These are phyloP conservation scores for Agapostemon virescens DNA, from an alignment of 2,888 invertebrate species.

Conservation along the genomic window DNA sequence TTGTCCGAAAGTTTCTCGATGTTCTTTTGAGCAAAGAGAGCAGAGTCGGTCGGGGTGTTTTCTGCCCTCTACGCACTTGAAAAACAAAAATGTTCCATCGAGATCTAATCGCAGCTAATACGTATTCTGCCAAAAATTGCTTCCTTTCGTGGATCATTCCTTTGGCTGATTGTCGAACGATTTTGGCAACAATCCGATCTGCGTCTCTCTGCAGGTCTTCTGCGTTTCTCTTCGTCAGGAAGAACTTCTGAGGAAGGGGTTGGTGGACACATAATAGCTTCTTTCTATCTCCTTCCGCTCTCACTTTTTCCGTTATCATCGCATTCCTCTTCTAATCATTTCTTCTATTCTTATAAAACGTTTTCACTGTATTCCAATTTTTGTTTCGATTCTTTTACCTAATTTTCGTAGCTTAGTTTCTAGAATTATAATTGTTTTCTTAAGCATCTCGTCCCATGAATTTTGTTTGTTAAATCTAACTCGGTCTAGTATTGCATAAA, in stretches of 20 bases:
- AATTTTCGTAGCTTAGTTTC: background rate
- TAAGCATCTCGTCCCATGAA: background rate
- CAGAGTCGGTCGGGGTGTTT: background rate
- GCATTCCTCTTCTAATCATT: background rate
- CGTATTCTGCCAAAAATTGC: slow-evolving; percentile 56
- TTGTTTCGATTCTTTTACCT: background rate
- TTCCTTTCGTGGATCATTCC: slow-evolving; percentile 36
- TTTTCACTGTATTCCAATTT: background rate
- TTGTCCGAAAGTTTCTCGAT: slow-evolving; percentile 10
- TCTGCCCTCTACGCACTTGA: slow-evolving; percentile 32
- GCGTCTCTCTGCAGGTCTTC: background rate
- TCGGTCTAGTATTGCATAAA: background rate
- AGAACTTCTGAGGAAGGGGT: background rate
- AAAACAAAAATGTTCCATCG: slow-evolving; percentile 23
- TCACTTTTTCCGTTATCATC: background rate
- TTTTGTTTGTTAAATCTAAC: background rate
- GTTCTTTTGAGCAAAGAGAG: background rate
- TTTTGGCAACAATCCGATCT: slow-evolving; percentile 52
- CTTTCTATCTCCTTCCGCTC: slow-evolving; percentile 15
- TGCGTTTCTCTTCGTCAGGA: background rate
- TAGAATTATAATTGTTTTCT: background rate
- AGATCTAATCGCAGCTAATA: slow-evolving; percentile 56
- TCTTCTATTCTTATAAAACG: background rate
- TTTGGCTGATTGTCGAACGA: slow-evolving; percentile 29
- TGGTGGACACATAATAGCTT: slow-evolving; percentile 21